phyloP scores from a whole-genome alignment of 53 echinoderm and acorn worm species.

The Apostichopus leukothele region DNA sequence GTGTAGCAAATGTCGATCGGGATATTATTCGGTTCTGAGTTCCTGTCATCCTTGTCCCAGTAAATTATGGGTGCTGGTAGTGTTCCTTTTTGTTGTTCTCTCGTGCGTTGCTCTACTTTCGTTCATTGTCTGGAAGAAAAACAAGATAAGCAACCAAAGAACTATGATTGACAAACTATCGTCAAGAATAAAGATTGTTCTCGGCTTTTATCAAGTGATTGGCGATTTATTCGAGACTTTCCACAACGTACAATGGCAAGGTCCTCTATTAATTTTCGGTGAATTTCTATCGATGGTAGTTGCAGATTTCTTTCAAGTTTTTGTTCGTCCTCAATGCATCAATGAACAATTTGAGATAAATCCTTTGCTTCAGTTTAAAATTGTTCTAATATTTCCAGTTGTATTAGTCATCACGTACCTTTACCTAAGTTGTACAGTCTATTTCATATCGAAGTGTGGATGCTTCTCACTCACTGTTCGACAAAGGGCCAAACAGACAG shows the following conservation, averaged over 20 bases:
- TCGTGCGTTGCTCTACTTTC: neutral
- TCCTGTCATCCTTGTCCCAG: neutral
- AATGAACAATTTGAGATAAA: constrained; percentile 16
- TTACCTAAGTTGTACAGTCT: neutral
- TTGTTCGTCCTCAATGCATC: constrained; percentile 11
- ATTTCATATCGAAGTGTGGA: neutral
- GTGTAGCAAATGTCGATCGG: neutral
- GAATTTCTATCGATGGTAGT: neutral
- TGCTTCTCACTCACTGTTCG: too few relatives aligned
- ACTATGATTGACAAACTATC: constrained; percentile 1
- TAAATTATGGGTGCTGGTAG: neutral
- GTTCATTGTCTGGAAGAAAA: constrained; percentile 3
- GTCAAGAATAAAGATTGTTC: constrained; percentile 5
- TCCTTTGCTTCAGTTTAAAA: neutral
- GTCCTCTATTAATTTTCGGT: neutral
- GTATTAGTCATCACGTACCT: neutral
- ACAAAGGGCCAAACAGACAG: neutral
- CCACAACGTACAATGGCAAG: neutral
- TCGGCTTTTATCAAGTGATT: constrained; percentile 32
- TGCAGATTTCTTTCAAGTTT: neutral
- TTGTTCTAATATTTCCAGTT: neutral
- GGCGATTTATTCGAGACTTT: constrained; percentile 6
- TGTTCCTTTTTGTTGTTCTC: neutral
- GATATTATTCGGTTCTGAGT: neutral
- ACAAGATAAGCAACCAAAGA: neutral